A percentile compares a stretch with the other conserved stretches of the same genome.
phyloP scores from a whole-genome alignment of 64 coral and sea anemone genomes.

The Orbicella faveolata region DNA sequence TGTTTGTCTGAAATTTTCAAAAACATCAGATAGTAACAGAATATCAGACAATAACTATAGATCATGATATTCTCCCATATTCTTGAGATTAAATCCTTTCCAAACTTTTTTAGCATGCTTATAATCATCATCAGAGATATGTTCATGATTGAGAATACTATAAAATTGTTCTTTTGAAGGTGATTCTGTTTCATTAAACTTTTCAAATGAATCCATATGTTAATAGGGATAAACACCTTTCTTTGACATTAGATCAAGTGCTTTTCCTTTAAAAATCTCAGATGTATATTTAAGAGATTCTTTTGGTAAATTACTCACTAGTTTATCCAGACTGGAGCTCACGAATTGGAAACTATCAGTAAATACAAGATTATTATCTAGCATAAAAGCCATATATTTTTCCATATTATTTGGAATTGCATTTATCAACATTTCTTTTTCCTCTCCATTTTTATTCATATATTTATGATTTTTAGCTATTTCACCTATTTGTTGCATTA shows the following conservation, averaged over 20 bases:
- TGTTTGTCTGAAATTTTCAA: too few species aligned
- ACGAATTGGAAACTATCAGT: constrained; percentile 13
- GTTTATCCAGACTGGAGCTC: neutral
- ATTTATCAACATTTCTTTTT: neutral
- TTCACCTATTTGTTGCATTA: constrained; percentile 1
- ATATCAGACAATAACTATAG: neutral
- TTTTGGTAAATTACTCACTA: neutral
- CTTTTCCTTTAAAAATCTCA: neutral
- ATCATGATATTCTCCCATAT: constrained; percentile 5
- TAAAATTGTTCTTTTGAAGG: too few species aligned
- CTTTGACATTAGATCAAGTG: neutral
- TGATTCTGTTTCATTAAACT: too few species aligned
- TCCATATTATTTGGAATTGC: constrained; percentile 20
- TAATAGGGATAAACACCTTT: constrained; percentile 1
- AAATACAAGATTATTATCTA: neutral
- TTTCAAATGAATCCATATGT: neutral
- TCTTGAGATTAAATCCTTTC: constrained; percentile 6
- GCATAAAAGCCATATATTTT: constrained; percentile 16
- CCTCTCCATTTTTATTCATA: neutral
- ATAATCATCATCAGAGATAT: too few species aligned
- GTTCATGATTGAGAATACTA: too few species aligned
- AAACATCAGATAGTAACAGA: too few species aligned
- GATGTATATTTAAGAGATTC: neutral
- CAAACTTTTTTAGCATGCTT: neutral
- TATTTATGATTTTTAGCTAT: neutral